Conservation (phyloP, 2,113 vertebrate species). For the Sceloporus undulatus region DNA sequence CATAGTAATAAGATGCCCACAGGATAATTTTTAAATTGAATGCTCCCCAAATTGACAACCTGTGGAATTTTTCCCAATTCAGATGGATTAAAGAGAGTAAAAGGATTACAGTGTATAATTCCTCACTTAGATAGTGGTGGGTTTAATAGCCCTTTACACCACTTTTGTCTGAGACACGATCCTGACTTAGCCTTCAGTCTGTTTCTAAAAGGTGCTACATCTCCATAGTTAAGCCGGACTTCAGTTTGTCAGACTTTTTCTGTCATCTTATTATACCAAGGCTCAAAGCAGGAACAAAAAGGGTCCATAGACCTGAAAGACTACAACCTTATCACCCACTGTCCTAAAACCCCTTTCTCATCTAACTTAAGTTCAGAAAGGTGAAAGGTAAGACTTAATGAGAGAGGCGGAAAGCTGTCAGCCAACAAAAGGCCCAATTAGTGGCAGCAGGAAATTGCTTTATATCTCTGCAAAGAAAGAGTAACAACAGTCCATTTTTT, state of each 20-base stretch:
- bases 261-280: too few species aligned
- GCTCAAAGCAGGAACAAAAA: too few species aligned
- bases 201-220: too few species aligned
- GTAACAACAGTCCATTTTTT: too few species aligned
- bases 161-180: not conserved
- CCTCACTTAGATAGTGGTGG: not conserved
- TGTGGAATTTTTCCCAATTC: not conserved
- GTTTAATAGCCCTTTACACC: not conserved
- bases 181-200: too few species aligned
- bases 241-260: not conserved
- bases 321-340: too few species aligned
- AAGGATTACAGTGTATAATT: not conserved
- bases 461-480: too few species aligned
- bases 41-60: not conserved
- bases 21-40: not conserved
- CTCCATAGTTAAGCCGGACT: not conserved
- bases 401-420: too few species aligned
- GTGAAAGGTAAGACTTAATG: not conserved
- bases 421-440: too few species aligned
- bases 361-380: not conserved
- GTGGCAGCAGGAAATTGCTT: too few species aligned
- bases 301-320: too few species aligned
- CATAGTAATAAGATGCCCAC: not conserved
- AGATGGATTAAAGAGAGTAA: not conserved
- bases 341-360: too few species aligned